phyloP scores from a whole-genome alignment of 2,797 vertebrate species.

The Mallotus villosus region DNA sequence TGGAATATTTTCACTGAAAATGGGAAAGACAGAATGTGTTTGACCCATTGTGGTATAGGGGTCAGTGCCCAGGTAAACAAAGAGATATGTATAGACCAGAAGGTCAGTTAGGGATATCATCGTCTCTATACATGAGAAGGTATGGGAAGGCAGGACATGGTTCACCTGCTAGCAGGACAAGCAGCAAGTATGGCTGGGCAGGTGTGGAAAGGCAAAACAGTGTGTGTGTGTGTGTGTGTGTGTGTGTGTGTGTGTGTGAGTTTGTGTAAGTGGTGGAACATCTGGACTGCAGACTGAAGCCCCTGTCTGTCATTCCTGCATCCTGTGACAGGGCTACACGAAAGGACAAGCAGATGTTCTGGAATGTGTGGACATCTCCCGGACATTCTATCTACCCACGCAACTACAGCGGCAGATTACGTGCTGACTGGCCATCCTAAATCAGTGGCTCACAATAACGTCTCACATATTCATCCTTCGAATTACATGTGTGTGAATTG shows the following conservation, averaged over 20 bases:
- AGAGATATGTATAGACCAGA: constrained; percentile 24
- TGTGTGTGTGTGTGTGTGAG: constrained; percentile 19
- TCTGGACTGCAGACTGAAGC: constrained; percentile 37
- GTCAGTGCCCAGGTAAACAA: constrained; percentile 18
- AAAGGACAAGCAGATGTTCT: constrained; percentile 22
- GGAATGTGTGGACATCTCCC: neutral
- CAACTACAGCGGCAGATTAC: neutral
- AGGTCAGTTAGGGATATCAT: constrained; percentile 15
- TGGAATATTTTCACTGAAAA: constrained; percentile 7
- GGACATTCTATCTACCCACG: neutral
- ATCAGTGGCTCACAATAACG: neutral
- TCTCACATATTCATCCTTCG: neutral
- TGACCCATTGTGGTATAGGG: constrained; percentile 6
- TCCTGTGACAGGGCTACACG: constrained; percentile 6
- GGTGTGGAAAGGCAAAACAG: constrained; percentile 9
- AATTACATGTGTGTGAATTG: neutral
- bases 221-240: constrained; percentile 9
- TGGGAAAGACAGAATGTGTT: constrained; percentile 1
- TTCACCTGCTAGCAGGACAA: neutral
- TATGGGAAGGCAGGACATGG: neutral
- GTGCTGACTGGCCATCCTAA: neutral
- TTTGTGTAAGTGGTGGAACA: constrained; percentile 20
- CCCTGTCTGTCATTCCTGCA: constrained; percentile 11
- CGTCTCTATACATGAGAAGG: neutral
- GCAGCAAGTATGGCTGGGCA: constrained; percentile 1